Percentiles rank a stretch among this genome's conserved stretches.
Evolutionary conservation across 2,888 invertebrate species (phyloP).

Genomic region (Temnothorax unifasciatus): DNA sequence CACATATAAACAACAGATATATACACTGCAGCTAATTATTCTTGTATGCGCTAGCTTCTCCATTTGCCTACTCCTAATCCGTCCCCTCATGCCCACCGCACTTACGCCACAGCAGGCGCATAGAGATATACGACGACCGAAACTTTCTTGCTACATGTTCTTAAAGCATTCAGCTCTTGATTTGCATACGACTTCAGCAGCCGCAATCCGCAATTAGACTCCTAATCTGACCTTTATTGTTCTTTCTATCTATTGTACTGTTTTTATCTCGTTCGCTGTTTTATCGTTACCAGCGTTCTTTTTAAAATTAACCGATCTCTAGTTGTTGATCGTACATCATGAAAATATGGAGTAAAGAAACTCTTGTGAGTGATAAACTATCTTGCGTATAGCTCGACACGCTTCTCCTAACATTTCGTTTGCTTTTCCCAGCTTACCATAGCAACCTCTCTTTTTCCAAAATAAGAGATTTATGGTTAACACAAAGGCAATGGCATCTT

Average conservation of each 20-base stretch:
- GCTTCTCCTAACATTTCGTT: neutral
- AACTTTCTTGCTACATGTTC: slow-evolving; percentile 30
- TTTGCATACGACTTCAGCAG: slow-evolving; percentile 28
- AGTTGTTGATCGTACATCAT: neutral
- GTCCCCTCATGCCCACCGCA: slow-evolving; percentile 18
- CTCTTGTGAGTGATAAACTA: neutral
- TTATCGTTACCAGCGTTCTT: neutral
- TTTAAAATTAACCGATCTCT: neutral
- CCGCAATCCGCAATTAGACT: slow-evolving; percentile 23
- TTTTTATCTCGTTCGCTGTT: neutral
- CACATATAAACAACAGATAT: slow-evolving; percentile 82
- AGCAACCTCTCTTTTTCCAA: slow-evolving; percentile 2
- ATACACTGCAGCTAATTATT: slow-evolving; percentile 77
- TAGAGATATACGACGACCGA: slow-evolving; percentile 16
- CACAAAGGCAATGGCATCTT: slow-evolving; percentile 12
- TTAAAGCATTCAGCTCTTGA: slow-evolving; percentile 10
- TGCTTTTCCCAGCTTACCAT: neutral
- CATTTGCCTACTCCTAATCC: slow-evolving; percentile 47
- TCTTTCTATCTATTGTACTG: neutral
- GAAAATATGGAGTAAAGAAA: neutral
- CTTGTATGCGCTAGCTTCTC: slow-evolving; percentile 49
- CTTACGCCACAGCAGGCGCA: slow-evolving; percentile 19
- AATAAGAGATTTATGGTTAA: slow-evolving; percentile 13
- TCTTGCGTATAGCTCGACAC: neutral
- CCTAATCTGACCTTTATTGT: neutral